Percentiles rank a stretch among this genome's conserved stretches.
phyloP scores from a whole-genome alignment of 2,113 vertebrate genomes.

The Chrysemys picta region DNA sequence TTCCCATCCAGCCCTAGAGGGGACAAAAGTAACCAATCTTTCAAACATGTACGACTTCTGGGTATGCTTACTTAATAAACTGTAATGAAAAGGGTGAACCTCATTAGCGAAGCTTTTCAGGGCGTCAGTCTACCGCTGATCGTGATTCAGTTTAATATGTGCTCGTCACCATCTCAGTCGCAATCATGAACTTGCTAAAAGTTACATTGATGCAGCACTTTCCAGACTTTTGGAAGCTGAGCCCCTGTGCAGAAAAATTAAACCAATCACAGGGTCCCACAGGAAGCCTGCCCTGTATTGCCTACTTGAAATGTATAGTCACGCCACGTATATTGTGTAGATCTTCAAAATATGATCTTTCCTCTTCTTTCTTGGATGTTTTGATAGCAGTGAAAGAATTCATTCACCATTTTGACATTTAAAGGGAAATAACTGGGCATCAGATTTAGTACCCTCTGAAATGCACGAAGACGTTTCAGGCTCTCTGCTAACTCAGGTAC shows the following conservation, averaged over 20 bases:
- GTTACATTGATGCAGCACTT: not conserved
- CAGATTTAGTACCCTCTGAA: not conserved
- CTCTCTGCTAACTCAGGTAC: not conserved
- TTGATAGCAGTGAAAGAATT: not conserved
- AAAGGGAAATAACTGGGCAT: not conserved
- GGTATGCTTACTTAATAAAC: not conserved
- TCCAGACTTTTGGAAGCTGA: not conserved
- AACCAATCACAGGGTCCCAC: not conserved
- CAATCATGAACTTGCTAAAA: not conserved
- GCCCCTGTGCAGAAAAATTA: not conserved
- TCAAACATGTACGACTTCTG: not conserved
- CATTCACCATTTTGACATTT: not conserved
- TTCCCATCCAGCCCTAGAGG: not conserved
- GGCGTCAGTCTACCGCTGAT: not conserved
- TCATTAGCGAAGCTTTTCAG: not conserved
- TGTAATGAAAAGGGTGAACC: not conserved
- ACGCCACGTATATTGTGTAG: not conserved
- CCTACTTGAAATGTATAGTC: not conserved
- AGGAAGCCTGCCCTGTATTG: not conserved
- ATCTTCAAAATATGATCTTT: not conserved
- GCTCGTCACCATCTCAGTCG: not conserved
- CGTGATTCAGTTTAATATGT: not conserved
- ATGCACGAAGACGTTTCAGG: not conserved
- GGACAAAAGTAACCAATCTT: not conserved
- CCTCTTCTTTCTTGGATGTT: not conserved